A percentile compares a stretch with the other conserved stretches of the same genome.
Evolutionary conservation across 2,113 vertebrate species (phyloP).

Genomic region (Dasyprocta punctata): DNA sequence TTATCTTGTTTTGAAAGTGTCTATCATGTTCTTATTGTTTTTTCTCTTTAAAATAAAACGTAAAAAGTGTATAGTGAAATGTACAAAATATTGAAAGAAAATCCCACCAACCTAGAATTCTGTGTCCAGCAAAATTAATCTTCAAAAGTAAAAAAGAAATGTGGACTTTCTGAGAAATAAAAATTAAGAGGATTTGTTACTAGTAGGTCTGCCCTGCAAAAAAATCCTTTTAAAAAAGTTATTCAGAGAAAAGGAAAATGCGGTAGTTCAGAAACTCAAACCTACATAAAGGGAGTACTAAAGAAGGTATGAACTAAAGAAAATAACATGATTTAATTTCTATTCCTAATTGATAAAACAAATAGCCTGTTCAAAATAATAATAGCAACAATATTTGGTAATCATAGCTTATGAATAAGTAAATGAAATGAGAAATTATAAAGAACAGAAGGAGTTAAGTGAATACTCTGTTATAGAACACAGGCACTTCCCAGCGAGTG

Average conservation of each 20-base stretch:
- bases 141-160: neutral
- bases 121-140: neutral
- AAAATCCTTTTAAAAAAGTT: neutral
- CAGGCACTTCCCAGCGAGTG: no score
- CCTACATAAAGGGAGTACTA: neutral
- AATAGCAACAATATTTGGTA: neutral
- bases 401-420: neutral
- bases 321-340: neutral
- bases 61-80: neutral
- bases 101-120: neutral
- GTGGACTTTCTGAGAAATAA: neutral
- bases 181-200: neutral
- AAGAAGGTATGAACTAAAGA: neutral
- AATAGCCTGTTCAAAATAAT: neutral
- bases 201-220: neutral
- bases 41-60: no score
- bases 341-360: neutral
- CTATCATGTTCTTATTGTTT: no score
- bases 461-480: neutral
- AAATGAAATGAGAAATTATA: neutral
- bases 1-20: no score
- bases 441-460: neutral
- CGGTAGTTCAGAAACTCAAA: neutral
- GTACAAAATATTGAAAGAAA: neutral
- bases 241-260: neutral